Evolutionary conservation across 2,888 invertebrate species (phyloP).

Genomic region (Spisula solida): DNA sequence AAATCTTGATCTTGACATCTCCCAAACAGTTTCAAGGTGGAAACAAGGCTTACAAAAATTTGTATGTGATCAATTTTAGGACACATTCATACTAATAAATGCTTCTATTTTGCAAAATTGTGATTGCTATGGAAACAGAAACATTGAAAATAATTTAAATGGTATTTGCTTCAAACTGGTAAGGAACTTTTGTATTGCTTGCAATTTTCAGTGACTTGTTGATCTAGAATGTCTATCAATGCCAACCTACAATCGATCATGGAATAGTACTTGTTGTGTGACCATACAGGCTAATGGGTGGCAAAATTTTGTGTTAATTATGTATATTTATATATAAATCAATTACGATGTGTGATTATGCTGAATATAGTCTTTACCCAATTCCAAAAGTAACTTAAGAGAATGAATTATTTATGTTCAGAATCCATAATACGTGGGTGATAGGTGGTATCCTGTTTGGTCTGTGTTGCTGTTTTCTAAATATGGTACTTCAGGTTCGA

Average conservation of each 20-base stretch:
- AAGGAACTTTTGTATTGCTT: too few relatives aligned
- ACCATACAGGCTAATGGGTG: neutral
- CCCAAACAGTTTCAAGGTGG: too few relatives aligned
- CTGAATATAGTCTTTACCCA: neutral
- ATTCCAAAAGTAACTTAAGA: conserved; percentile 3
- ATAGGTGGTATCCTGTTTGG: neutral
- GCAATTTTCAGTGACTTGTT: too few relatives aligned
- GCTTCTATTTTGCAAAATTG: too few relatives aligned
- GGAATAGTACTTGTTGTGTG: neutral
- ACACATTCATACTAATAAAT: too few relatives aligned
- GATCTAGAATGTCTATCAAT: too few relatives aligned
- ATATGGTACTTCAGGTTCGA: neutral
- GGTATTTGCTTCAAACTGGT: too few relatives aligned
- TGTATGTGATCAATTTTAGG: too few relatives aligned
- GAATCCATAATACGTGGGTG: neutral
- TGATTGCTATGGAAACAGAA: too few relatives aligned
- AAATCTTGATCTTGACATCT: too few relatives aligned
- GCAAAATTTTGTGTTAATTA: neutral
- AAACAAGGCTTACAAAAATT: too few relatives aligned
- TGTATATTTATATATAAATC: neutral
- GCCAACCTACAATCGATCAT: neutral
- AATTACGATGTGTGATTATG: neutral
- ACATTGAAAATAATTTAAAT: too few relatives aligned
- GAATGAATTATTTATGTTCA: neutral
- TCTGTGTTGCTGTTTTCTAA: neutral